Evolutionary conservation across 2,797 vertebrate genomes (phyloP).

Genomic region (Bradypus variegatus): DNA sequence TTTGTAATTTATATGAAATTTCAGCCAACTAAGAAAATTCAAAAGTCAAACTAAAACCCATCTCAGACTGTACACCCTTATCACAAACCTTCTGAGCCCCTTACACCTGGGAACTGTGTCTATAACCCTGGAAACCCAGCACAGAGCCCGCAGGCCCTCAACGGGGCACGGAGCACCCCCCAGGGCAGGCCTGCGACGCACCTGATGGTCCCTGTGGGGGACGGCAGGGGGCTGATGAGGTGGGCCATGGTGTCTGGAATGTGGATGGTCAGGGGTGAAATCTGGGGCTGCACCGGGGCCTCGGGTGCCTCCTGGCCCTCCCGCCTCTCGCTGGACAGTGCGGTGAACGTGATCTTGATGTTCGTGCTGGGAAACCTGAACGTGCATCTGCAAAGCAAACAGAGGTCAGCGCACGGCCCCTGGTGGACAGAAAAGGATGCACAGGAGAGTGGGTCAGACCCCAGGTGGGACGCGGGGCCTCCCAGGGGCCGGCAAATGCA

Average conservation of each 20-base stretch:
- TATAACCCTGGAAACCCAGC: not conserved
- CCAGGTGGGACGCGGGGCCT: not conserved
- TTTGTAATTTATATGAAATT: not conserved
- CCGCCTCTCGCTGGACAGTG: slow-evolving; percentile 87
- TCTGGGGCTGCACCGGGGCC: slow-evolving; percentile 93
- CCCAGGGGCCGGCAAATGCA: not conserved
- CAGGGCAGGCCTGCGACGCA: slow-evolving; percentile 61
- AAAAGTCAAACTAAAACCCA: slow-evolving; percentile 36
- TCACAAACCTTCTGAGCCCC: slow-evolving; percentile 17
- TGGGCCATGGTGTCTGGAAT: slow-evolving; percentile 98
- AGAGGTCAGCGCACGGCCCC: not conserved
- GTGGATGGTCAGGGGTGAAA: slow-evolving; percentile 96
- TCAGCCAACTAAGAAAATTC: not conserved
- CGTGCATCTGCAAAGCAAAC: slow-evolving; percentile 83
- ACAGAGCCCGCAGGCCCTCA: not conserved
- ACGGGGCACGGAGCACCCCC: too few relatives aligned
- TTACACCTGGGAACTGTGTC: not conserved
- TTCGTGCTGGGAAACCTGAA: slow-evolving; percentile 99
- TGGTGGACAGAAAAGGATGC: not conserved
- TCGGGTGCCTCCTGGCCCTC: slow-evolving; percentile 87
- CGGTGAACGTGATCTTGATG: slow-evolving; percentile 98
- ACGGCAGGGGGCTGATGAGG: slow-evolving; percentile 95
- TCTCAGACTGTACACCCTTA: not conserved
- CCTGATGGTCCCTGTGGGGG: slow-evolving; percentile 98
- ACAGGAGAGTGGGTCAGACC: too few relatives aligned